Evolutionary conservation across 2,888 invertebrate genomes (phyloP).

Genomic region (Epirrhoe alternata): DNA sequence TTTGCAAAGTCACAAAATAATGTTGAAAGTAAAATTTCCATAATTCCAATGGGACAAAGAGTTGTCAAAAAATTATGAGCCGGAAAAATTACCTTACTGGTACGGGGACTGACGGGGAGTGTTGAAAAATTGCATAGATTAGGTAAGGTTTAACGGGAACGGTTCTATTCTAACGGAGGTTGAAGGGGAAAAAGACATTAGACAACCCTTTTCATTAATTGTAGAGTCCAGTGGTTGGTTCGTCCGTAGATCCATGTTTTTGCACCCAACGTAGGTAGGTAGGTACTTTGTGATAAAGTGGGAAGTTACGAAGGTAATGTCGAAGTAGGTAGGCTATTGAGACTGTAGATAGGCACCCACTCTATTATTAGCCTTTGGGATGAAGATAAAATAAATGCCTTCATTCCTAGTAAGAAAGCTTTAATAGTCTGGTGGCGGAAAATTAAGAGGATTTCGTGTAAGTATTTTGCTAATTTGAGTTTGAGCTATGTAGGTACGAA

Average conservation of each 20-base stretch:
- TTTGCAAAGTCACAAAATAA: not conserved
- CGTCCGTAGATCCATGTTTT: constrained; percentile 10
- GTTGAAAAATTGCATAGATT: not conserved
- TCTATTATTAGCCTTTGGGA: constrained; percentile 16
- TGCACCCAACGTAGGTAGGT: constrained; percentile 12
- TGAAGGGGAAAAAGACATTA: not conserved
- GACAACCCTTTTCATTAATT: not conserved
- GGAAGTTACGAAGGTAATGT: constrained; percentile 23
- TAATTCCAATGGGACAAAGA: not conserved
- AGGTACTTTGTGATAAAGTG: constrained; percentile 26
- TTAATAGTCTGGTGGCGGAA: not conserved
- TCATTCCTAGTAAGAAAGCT: not conserved
- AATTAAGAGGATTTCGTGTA: not conserved
- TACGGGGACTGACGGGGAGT: not conserved
- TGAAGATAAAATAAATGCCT: constrained; percentile 18
- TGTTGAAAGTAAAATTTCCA: not conserved
- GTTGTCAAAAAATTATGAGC: not conserved
- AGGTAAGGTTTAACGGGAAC: not conserved
- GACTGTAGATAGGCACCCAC: constrained; percentile 12
- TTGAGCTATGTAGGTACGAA: not conserved
- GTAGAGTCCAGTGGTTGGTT: constrained; percentile 13
- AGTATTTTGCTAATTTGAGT: not conserved
- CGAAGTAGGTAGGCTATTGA: constrained; percentile 17
- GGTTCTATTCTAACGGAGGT: not conserved
- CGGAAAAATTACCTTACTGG: not conserved